Evolutionary conservation across 1,140 invertebrate genomes (phyloP).

Genomic region (Halyomorpha halys): DNA sequence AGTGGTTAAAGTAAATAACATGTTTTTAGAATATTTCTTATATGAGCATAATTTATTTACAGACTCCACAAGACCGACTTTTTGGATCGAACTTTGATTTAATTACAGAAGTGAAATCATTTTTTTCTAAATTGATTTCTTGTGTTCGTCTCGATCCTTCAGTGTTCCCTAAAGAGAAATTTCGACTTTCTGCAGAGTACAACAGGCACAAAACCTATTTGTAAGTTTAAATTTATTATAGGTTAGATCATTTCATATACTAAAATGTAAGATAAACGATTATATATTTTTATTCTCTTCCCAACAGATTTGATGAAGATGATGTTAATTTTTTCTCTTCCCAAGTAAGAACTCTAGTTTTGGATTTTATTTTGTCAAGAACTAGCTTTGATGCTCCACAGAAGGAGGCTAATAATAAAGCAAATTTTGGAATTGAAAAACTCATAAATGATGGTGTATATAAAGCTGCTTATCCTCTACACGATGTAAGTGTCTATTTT

Average conservation of each 20-base stretch:
- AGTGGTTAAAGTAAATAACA: conserved; percentile 9
- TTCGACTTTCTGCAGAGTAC: conserved; percentile 64
- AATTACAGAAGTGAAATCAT: conserved; percentile 36
- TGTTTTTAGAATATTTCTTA: too few species aligned
- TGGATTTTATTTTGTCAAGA: conserved; percentile 83
- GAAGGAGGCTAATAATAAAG: conserved; percentile 37
- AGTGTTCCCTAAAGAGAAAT: conserved; percentile 43
- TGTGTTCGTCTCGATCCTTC: conserved; percentile 40
- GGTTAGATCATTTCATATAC: too few species aligned
- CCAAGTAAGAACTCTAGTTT: conserved; percentile 72
- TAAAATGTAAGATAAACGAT: too few species aligned
- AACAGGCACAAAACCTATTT: conserved; percentile 77
- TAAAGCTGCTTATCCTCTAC: conserved; percentile 76
- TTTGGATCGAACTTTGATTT: conserved; percentile 27
- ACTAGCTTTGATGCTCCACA: conserved; percentile 63
- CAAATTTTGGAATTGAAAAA: conserved; percentile 68
- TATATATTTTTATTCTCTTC: conserved; percentile 17
- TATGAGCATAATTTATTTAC: not conserved
- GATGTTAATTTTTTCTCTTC: conserved; percentile 75
- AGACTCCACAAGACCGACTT: not conserved
- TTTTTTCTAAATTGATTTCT: conserved; percentile 35
- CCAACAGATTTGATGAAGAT: conserved; percentile 67
- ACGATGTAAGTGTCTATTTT: conserved; percentile 59
- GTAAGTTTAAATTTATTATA: conserved; percentile 46
- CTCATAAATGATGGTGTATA: conserved; percentile 68